Evolutionary conservation across 2,113 vertebrate species (phyloP), one percentile per base, ranked within the genome.

Genomic region (Rattus rattus): DNA sequence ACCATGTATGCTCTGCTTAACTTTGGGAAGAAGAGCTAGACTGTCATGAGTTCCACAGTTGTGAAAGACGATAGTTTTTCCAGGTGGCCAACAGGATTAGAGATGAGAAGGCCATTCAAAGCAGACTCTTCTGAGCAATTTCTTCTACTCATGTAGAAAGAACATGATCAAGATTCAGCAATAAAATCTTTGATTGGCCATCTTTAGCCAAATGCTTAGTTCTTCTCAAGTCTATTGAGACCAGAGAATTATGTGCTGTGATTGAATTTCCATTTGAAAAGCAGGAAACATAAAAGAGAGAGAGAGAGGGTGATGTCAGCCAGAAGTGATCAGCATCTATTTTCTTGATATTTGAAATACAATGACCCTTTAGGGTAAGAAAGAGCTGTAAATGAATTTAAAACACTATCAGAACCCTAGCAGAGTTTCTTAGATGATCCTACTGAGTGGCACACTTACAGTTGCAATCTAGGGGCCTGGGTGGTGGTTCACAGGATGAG

Each of bases 251-350:
- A 49, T 70, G 12, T 90, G 16, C 36, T 80, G 36, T 84, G 81
- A 83, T 17, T 84, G 67, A 92, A 54, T 86, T 91, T 96, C 28
- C 65, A 91, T 94, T 91, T 93, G 79, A 91, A 93, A 97, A 33
- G 87, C 16, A 93, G 20, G 39, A 81, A 87, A 30, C 43, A 43
- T 77, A 49, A 84, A 61, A 69, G 11, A 69, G 52, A 54, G 11
- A 54, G 52, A 54, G 52, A 54, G 52, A 6, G 65, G n/a, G 59
- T 77, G 54, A 5, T 87, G 56, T 87, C 83, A 95, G 36, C 9
- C 49, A 77, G 52, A 93, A 56, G 26, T 95, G 54, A 91, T 83
- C 59, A 93, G 33, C 22, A 93, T 72, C 88, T 87, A 70, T 79
- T 87, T 92, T 94, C 47, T 69, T 72, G 16, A 54, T 95, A 65